Conservation (phyloP, 1,140 invertebrate genomes). For the Trinorchestia longiramus region DNA sequence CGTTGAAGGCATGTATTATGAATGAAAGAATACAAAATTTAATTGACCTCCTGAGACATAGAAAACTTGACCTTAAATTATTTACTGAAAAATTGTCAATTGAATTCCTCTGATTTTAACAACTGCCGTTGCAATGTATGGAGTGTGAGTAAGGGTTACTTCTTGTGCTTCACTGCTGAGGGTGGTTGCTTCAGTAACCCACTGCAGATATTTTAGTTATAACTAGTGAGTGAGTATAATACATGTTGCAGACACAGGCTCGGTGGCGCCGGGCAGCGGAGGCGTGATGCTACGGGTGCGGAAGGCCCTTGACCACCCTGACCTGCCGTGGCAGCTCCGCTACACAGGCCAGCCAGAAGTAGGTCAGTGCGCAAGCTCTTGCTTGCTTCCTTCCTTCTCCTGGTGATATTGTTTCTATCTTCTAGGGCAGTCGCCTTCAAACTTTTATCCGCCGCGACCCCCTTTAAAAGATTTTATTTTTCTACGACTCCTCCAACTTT, state of each 20-base stretch:
- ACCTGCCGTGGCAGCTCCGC: slow-evolving; percentile 87
- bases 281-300: slow-evolving; percentile 81
- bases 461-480: too few species aligned
- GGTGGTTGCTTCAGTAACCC: neutral
- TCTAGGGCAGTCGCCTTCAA: too few species aligned
- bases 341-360: slow-evolving; percentile 92
- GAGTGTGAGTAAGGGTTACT: neutral
- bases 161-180: neutral
- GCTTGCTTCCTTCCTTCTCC: too few species aligned
- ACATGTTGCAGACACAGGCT: neutral
- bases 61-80: neutral
- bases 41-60: neutral
- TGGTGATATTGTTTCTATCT: too few species aligned
- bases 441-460: too few species aligned
- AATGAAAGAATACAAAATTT: neutral
- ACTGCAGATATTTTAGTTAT: neutral
- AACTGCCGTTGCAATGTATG: neutral
- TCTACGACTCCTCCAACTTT: too few species aligned
- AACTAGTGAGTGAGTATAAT: neutral
- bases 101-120: neutral
- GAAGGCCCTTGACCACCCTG: slow-evolving; percentile 80
- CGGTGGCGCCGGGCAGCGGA: neutral
- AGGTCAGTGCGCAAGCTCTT: slow-evolving; percentile 68
- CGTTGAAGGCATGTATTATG: too few species aligned
- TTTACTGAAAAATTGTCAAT: neutral